Percentiles rank a stretch among this genome's conserved stretches.
Evolutionary conservation across 2,113 vertebrate species (phyloP).

Genomic region (Acanthochromis polyacanthus): DNA sequence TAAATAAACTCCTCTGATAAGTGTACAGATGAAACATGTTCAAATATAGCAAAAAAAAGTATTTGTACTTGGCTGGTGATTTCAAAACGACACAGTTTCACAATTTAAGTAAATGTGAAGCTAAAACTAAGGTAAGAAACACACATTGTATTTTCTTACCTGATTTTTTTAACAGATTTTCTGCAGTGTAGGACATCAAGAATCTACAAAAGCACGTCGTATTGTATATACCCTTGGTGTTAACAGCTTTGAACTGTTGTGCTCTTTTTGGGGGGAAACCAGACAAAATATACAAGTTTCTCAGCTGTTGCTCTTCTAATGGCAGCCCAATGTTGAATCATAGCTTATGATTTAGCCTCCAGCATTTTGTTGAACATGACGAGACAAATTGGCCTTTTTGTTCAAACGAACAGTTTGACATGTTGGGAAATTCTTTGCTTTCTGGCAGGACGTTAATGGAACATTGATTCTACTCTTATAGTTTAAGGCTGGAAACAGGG

Average conservation of each 20-base stretch:
- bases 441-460: background rate
- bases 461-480: background rate
- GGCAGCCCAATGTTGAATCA: background rate
- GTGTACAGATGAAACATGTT: slow-evolving; percentile 57
- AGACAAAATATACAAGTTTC: slow-evolving; percentile 39
- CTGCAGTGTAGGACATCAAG: slow-evolving; percentile 54
- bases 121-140: slow-evolving; percentile 51
- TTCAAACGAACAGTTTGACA: slow-evolving; percentile 42
- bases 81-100: slow-evolving; percentile 67
- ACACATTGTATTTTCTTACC: slow-evolving; percentile 32
- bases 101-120: slow-evolving; percentile 54
- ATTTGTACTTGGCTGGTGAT: slow-evolving; percentile 51
- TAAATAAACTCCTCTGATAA: slow-evolving; percentile 73
- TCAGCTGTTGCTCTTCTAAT: slow-evolving; percentile 17
- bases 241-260: slow-evolving; percentile 13
- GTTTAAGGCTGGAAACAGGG: background rate
- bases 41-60: slow-evolving; percentile 48
- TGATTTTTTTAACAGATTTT: slow-evolving; percentile 33
- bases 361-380: slow-evolving; percentile 25
- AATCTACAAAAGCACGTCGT: slow-evolving; percentile 41
- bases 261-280: slow-evolving; percentile 5
- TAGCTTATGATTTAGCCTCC: slow-evolving; percentile 17
- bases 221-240: slow-evolving; percentile 32
- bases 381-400: background rate
- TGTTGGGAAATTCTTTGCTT: slow-evolving; percentile 1